Evolutionary conservation across 1,140 invertebrate genomes (phyloP), one percentile per base, ranked within the genome.

Genomic region (Saxidomus purpurata): DNA sequence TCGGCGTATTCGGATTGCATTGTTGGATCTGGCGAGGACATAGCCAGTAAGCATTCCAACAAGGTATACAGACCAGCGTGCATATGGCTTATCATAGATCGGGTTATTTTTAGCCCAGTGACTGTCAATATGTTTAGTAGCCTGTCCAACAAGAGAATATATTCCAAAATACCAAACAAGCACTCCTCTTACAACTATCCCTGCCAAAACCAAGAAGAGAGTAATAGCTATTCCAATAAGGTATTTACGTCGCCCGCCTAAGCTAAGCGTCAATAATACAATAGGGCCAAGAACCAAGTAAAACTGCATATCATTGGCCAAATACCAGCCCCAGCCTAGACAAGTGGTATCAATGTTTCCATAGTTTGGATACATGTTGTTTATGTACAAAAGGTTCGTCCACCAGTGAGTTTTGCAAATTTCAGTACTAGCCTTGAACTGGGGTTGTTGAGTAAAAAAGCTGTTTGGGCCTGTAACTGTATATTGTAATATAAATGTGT

Each of bases 331-430:
- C 87, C 87, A 81, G 0, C 59, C 77, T 28, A 55, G 9, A 47
- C 87, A 89, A 19, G 76, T 87, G 69, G 86, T 82, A 8, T 74
- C 22, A 2, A 83, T 28, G 6, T 88, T 96, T 1, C 98, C 96
- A 63, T 80, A 81, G 22, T 84, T 40, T 6, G 91, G 91, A 52
- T 89, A 90, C 89, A 98, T 98, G 94, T 98, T 98, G 93, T 98
- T 98, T 31, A 98, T 96, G 93, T 98, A 98, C 0, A 98, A 95
- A 31, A 98, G 95, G 93, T 98, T 98, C 0, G 97, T 96, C 98
- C 98, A 98, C 98, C 98, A 98, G 15, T 97, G 97, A 17, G 96
- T 95, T 80, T 96, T 91, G 93, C 98, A 98, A 28, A 89, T 59
- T 43, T 93, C 85, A 11, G 76, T 13, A 38, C 82, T 85, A 22